Evolutionary conservation across 2,888 invertebrate genomes (phyloP).

Genomic region (Aspidiotus rigidus): DNA sequence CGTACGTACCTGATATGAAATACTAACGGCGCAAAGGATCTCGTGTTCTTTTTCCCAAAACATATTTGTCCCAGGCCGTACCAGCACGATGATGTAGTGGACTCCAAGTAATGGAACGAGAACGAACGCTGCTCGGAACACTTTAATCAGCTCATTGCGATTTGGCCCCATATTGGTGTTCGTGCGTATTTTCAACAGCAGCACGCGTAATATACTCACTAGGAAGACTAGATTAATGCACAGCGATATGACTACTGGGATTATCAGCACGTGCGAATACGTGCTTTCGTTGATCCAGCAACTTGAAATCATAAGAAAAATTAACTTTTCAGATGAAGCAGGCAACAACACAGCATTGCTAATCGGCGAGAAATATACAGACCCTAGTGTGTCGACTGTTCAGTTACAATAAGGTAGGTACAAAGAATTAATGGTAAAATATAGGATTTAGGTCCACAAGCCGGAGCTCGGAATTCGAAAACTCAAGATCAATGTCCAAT

Average conservation of each 20-base stretch:
- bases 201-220: conserved; percentile 80
- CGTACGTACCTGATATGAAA: conserved; percentile 69
- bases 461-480: too few relatives aligned
- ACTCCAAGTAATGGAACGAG: conserved; percentile 83
- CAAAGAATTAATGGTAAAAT: too few relatives aligned
- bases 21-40: conserved; percentile 72
- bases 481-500: too few relatives aligned
- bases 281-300: conserved; percentile 70
- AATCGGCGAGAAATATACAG: too few relatives aligned
- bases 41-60: conserved; percentile 72
- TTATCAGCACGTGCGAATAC: conserved; percentile 59
- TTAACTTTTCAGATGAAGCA: too few relatives aligned
- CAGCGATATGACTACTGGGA: conserved; percentile 70
- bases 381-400: too few relatives aligned
- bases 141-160: conserved; percentile 58
- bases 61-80: conserved; percentile 59
- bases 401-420: too few relatives aligned
- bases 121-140: conserved; percentile 69
- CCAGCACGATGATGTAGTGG: conserved; percentile 80
- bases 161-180: conserved; percentile 43
- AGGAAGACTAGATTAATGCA: conserved; percentile 74
- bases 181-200: conserved; percentile 70
- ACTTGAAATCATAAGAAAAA: conserved; percentile 42
- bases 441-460: too few relatives aligned
- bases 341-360: too few relatives aligned